phyloP scores from a whole-genome alignment of 2,797 vertebrate species.

The Phalanger gymnotis region DNA sequence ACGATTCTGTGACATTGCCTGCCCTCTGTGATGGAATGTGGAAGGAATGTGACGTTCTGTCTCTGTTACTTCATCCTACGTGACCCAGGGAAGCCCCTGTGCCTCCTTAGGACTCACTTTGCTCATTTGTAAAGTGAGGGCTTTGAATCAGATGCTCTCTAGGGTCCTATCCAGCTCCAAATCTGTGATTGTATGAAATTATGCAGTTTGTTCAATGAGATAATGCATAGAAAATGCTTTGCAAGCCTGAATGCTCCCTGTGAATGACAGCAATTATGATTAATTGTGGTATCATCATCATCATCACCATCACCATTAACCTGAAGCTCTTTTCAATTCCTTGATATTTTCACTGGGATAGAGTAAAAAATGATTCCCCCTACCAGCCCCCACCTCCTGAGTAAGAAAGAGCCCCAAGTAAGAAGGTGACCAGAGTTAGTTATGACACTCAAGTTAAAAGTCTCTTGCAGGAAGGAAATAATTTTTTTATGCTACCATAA shows the following conservation, averaged over 20 bases:
- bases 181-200: not conserved
- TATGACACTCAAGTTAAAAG: slow-evolving; percentile 36
- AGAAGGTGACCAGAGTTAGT: slow-evolving; percentile 31
- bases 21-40: not conserved
- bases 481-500: slow-evolving; percentile 53
- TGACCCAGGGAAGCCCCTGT: not conserved
- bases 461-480: slow-evolving; percentile 38
- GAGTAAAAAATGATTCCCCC: slow-evolving; percentile 11
- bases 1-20: not conserved
- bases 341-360: not conserved
- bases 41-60: not conserved
- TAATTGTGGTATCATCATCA: not conserved
- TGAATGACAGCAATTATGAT: not conserved
- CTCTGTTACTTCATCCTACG: not conserved
- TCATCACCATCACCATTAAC: not conserved
- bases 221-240: not conserved
- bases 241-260: not conserved
- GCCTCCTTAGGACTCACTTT: not conserved
- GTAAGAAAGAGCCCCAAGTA: slow-evolving; percentile 34
- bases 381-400: not conserved
- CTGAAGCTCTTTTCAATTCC: not conserved
- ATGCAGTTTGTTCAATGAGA: not conserved
- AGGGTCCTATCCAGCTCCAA: not conserved
- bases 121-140: not conserved
- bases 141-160: not conserved